Conservation (phyloP, 2,888 invertebrate species). For the Agonopterix arenella region DNA sequence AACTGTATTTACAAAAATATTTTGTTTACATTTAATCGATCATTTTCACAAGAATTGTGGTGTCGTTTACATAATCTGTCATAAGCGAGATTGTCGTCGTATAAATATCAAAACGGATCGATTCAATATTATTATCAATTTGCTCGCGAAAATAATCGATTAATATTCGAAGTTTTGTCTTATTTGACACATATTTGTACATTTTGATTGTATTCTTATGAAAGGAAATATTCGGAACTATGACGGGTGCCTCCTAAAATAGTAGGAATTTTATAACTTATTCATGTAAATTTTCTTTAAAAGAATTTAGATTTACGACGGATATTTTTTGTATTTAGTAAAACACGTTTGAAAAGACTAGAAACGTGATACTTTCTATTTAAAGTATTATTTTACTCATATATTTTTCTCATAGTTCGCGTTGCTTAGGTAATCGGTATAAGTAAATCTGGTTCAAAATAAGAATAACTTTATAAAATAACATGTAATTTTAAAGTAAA, state of each 20-base stretch:
- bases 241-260: neutral
- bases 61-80: too few species aligned
- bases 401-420: conserved; percentile 16
- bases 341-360: conserved; percentile 42
- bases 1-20: conserved; percentile 64
- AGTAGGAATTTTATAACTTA: neutral
- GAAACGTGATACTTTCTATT: conserved; percentile 24
- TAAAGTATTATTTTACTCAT: conserved; percentile 15
- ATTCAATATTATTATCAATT: neutral
- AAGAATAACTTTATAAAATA: conserved; percentile 1
- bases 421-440: neutral
- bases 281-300: neutral
- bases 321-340: conserved; percentile 16
- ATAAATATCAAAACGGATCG: too few species aligned
- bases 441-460: neutral
- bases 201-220: conserved; percentile 34
- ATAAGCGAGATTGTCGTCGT: too few species aligned
- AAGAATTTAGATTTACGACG: conserved; percentile 18
- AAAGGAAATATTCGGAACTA: conserved; percentile 9
- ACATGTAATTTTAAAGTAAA: conserved; percentile 25
- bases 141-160: conserved; percentile 13
- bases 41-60: neutral
- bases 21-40: conserved; percentile 13
- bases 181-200: conserved; percentile 65
- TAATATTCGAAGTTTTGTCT: conserved; percentile 4